A percentile compares a stretch with the other conserved stretches of the same genome.
Evolutionary conservation across 2,797 vertebrate genomes (phyloP).

Genomic region (Chromis chromis): DNA sequence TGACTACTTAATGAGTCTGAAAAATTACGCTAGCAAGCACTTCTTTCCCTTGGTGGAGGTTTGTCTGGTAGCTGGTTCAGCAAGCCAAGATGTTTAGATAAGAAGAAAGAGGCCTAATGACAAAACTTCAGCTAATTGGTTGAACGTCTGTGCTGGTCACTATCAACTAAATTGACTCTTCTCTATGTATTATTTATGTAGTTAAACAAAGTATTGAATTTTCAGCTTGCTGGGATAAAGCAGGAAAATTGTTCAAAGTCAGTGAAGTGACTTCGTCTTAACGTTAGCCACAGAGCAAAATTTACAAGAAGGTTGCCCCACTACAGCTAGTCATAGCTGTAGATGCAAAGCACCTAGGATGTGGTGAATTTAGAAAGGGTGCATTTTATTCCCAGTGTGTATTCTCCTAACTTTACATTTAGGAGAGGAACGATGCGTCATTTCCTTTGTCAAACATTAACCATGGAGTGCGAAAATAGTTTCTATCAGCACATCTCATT

Average conservation of each 20-base stretch:
- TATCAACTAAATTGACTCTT: not conserved
- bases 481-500: not conserved
- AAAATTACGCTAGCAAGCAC: slow-evolving; percentile 15
- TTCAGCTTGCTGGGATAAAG: no score
- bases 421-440: not conserved
- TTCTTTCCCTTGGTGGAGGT: not conserved
- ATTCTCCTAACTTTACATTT: not conserved
- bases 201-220: no score
- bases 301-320: no score
- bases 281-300: no score
- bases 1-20: slow-evolving; percentile 16
- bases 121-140: not conserved
- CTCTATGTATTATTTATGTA: no score
- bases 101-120: not conserved
- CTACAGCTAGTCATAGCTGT: no score
- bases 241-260: no score
- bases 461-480: not conserved
- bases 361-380: not conserved
- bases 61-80: not conserved
- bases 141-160: not conserved
- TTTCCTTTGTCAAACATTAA: not conserved
- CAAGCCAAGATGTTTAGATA: not conserved
- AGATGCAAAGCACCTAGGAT: not conserved
- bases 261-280: no score
- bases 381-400: not conserved